These are phyloP conservation scores for Apolygus lucorum DNA, from an alignment of 1,140 invertebrate species.

Conservation along the genomic window DNA sequence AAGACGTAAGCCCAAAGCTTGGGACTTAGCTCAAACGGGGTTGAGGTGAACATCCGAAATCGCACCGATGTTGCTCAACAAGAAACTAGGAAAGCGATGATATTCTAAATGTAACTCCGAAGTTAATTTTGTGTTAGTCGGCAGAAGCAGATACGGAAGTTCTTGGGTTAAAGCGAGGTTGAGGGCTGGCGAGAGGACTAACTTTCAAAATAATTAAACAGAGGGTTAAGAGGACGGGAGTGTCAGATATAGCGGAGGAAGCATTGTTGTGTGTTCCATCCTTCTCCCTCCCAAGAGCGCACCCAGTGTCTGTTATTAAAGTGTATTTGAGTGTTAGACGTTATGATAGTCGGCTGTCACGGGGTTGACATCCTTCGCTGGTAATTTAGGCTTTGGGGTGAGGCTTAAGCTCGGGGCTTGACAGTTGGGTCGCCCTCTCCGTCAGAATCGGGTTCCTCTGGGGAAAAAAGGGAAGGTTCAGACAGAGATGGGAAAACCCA, in stretches of 20 bases:
- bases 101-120: background rate
- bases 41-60: background rate
- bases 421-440: too few species aligned
- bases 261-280: slow-evolving; percentile 7
- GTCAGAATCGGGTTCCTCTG: too few species aligned
- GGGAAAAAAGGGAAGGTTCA: too few species aligned
- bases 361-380: slow-evolving; percentile 14
- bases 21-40: too few species aligned
- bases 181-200: background rate
- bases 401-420: slow-evolving; percentile 5
- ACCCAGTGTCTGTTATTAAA: slow-evolving; percentile 15
- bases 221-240: background rate
- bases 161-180: background rate
- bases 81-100: background rate
- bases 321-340: slow-evolving; percentile 22
- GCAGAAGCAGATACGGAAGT: background rate
- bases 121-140: background rate
- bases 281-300: background rate
- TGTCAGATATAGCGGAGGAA: slow-evolving; percentile 12
- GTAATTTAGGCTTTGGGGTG: slow-evolving; percentile 15
- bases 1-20: too few species aligned
- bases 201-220: slow-evolving; percentile 13
- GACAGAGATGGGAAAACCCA: too few species aligned
- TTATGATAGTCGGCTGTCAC: slow-evolving; percentile 21
- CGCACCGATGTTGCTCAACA: background rate